Conservation (phyloP, 2,888 invertebrate genomes). For the Drosophila glabriapex region DNA sequence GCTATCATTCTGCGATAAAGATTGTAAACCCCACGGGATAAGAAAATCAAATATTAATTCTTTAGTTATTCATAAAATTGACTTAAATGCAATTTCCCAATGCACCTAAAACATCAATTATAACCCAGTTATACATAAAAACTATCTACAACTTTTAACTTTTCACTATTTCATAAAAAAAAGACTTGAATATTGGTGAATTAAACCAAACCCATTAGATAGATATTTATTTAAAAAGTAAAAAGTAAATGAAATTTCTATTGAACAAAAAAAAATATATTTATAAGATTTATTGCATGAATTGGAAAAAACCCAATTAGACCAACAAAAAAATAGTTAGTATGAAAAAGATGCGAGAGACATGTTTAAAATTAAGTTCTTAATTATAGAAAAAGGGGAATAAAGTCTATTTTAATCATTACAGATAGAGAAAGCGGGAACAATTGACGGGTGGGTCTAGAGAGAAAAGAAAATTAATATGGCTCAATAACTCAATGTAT, state of each 20-base stretch:
- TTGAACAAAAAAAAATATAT: neutral
- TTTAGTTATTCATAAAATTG: neutral
- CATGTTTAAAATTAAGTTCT: too few relatives aligned
- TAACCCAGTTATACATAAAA: neutral
- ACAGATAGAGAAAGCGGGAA: neutral
- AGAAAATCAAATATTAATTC: neutral
- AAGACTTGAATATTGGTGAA: neutral
- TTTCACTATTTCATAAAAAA: too few relatives aligned
- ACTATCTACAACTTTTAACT: too few relatives aligned
- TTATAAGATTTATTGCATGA: too few relatives aligned
- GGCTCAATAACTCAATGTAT: neutral
- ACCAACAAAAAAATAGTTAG: neutral
- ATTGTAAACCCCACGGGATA: neutral
- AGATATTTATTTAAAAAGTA: neutral
- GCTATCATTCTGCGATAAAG: neutral
- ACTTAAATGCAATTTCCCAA: neutral
- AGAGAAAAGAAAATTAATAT: neutral
- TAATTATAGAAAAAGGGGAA: too few relatives aligned
- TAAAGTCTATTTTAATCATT: neutral
- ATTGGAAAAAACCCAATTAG: too few relatives aligned
- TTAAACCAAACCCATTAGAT: too few relatives aligned
- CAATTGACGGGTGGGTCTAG: too few relatives aligned
- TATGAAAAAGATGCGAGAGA: neutral
- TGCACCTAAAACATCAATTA: neutral
- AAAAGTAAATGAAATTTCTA: neutral